phyloP scores from a whole-genome alignment of 2,113 vertebrate species.

The Gracilinanus agilis region DNA sequence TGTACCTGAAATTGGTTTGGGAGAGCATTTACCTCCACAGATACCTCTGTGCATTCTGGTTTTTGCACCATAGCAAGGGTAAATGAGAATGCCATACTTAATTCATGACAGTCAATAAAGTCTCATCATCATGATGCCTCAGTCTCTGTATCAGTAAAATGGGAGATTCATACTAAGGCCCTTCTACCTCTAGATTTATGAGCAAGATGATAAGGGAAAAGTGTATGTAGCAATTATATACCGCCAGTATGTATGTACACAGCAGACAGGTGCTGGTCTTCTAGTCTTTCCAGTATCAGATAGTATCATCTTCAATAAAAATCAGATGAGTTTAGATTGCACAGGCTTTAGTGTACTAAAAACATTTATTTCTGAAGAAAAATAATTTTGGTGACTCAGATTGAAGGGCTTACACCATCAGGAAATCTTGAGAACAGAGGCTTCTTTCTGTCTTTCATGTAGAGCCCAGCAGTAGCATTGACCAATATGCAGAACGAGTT shows the following conservation, averaged over 20 bases:
- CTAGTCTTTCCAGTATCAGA: not conserved
- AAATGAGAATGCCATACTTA: not conserved
- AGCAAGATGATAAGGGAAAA: not conserved
- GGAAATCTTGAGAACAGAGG: not conserved
- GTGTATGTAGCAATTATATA: not conserved
- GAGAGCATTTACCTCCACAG: not conserved
- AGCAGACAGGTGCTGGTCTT: not conserved
- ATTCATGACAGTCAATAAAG: not conserved
- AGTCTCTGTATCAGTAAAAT: not conserved
- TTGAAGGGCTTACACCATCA: not conserved
- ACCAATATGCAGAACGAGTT: too few relatives aligned
- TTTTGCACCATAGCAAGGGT: not conserved
- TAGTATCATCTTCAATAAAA: not conserved
- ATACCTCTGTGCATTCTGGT: not conserved
- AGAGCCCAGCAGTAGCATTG: not conserved
- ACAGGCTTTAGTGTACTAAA: not conserved
- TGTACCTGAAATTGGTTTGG: not conserved
- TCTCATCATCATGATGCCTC: not conserved
- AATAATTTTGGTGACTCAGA: not conserved
- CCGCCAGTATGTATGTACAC: not conserved
- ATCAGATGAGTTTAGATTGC: not conserved
- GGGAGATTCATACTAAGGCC: not conserved
- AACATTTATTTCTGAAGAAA: not conserved
- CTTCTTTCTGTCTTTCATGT: not conserved
- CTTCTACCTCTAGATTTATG: not conserved